Evolutionary conservation across 2,113 vertebrate genomes (phyloP), one percentile per base, ranked within the genome.

Genomic region (Caranx ignobilis): DNA sequence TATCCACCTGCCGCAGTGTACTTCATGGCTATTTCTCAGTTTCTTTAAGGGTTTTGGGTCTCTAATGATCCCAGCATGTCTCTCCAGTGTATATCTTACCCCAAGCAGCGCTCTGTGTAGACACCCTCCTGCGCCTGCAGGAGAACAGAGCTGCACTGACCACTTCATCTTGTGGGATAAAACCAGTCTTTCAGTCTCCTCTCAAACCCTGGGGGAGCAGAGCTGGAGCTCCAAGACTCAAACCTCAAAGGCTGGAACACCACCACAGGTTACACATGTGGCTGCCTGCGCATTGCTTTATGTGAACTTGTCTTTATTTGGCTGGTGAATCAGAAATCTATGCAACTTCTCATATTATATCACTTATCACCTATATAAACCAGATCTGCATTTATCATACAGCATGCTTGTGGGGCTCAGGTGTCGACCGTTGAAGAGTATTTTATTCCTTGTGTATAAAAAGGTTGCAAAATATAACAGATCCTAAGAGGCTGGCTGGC

Each of bases 161-260:
- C 92, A 77, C 92, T 94, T 92, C 87, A 93, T 93, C 90, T 90
- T 88, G 72, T 80, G 65, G 87, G 89, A 91, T 88, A 90, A 88
- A 92, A 85, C 78, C 75, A 37, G 41, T 68, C 87, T 92, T 81
- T 92, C 85, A 87, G 87, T 34, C 75, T 82, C 71, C 75, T 79
- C 71, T 61, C 66, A 54, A 32, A 73, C 78, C 74, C 79, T 31
- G 26, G 60, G 81, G 83, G 55, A 68, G 64, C 48, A 5, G 59
- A 5, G 77, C 77, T 71, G 77, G 52, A 79, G 75, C 83, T 66
- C 71, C 64, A 62, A 78, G 63, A 77, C 69, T 75, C 47, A 81
- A 82, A 84, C 60, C 83, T 81, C 68, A 86, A 87, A 87, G 74
- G 75, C 32, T 70, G 63, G 68, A 74, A 47, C 74, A 52, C 45